Conservation (phyloP, 2,888 invertebrate genomes). For the Nycteola revayana region DNA sequence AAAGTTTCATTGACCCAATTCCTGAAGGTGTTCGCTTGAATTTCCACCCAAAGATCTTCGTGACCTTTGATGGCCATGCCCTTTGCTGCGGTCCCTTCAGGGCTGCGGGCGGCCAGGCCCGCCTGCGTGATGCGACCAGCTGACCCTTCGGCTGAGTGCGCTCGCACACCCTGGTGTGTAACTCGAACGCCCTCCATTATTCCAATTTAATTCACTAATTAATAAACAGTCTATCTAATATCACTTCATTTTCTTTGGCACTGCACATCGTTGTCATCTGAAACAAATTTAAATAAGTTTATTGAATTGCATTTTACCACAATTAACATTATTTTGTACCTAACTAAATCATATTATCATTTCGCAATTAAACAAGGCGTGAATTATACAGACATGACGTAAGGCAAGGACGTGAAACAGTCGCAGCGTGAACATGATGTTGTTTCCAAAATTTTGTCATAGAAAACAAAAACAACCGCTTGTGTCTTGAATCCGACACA, state of each 20-base stretch:
- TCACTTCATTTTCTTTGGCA: constrained; percentile 49
- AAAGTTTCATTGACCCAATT: constrained; percentile 99
- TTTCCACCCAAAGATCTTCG: constrained; percentile 97
- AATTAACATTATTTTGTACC: too few relatives aligned
- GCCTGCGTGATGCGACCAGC: constrained; percentile 86
- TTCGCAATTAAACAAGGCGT: too few relatives aligned
- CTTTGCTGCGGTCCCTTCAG: constrained; percentile 95
- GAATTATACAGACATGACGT: too few relatives aligned
- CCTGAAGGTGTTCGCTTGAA: constrained; percentile 96
- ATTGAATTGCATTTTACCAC: too few relatives aligned
- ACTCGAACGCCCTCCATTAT: constrained; percentile 80
- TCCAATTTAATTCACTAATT: constrained; percentile 32
- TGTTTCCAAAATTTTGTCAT: too few relatives aligned
- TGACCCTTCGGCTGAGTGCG: constrained; percentile 82
- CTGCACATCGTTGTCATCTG: constrained; percentile 55
- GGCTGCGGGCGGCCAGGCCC: constrained; percentile 93
- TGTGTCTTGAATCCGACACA: too few relatives aligned
- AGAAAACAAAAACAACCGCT: too few relatives aligned
- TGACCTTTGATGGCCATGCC: constrained; percentile 97
- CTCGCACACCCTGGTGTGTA: constrained; percentile 80
- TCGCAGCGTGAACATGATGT: too few relatives aligned
- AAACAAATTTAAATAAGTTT: constrained; percentile 31
- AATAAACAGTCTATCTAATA: constrained; percentile 31
- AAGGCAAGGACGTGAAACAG: too few relatives aligned
- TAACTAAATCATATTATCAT: too few relatives aligned